A percentile compares a stretch with the other conserved stretches of the same genome.
Conservation (phyloP, 2,797 vertebrate genomes). For the Huso huso region DNA sequence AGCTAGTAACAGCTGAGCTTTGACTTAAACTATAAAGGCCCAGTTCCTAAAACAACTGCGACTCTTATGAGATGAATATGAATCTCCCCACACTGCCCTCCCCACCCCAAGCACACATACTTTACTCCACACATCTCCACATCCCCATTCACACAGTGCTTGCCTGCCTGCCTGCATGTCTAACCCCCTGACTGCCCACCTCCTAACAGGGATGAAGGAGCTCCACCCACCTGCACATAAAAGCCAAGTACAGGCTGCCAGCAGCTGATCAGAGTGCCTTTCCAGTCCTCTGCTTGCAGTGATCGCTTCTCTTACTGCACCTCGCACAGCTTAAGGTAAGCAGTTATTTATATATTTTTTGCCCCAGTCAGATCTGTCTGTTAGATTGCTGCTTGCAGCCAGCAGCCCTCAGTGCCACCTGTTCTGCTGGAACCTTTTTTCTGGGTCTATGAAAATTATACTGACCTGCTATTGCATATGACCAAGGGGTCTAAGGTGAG, state of each 20-base stretch:
- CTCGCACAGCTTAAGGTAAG: slow-evolving; percentile 71
- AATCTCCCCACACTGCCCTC: not conserved
- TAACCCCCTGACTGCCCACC: slow-evolving; percentile 51
- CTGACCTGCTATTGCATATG: not conserved
- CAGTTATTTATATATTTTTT: slow-evolving; percentile 19
- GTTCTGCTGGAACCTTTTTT: not conserved
- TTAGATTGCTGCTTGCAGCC: slow-evolving; percentile 23
- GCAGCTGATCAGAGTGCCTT: slow-evolving; percentile 64
- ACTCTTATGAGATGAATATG: too few species aligned
- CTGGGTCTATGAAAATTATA: not conserved
- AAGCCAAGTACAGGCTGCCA: slow-evolving; percentile 77
- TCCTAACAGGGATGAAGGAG: slow-evolving; percentile 52
- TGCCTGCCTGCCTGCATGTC: slow-evolving; percentile 21
- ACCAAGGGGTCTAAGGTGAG: not conserved
- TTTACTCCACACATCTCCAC: slow-evolving; percentile 4
- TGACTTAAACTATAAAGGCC: too few species aligned
- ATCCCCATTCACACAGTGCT: slow-evolving; percentile 15
- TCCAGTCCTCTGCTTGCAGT: slow-evolving; percentile 56
- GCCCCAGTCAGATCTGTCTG: slow-evolving; percentile 28
- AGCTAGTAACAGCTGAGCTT: too few species aligned
- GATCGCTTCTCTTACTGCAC: slow-evolving; percentile 55
- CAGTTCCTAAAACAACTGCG: too few species aligned
- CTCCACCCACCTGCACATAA: slow-evolving; percentile 94
- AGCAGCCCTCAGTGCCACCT: slow-evolving; percentile 31
- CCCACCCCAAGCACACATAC: not conserved